These are phyloP conservation scores for Amphipyra tragopoginis DNA, from an alignment of 2,888 invertebrate genomes.

Conservation along the genomic window DNA sequence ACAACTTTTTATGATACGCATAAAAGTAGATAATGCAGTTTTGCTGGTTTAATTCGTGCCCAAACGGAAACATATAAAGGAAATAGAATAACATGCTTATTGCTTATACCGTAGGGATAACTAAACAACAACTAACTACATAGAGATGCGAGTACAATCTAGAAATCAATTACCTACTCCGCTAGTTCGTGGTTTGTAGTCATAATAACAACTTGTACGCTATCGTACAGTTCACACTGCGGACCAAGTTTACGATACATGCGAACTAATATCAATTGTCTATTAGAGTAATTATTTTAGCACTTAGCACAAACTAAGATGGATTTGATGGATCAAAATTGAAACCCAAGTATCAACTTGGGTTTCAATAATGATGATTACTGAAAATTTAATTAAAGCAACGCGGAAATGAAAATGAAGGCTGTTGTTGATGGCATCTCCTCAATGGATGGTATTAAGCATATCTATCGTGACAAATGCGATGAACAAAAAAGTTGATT, in stretches of 20 bases:
- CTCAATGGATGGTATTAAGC: too few relatives aligned
- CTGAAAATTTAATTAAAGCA: too few relatives aligned
- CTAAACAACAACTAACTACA: conserved; percentile 3
- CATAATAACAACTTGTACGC: conserved; percentile 11
- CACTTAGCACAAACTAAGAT: conserved; percentile 30
- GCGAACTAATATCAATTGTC: conserved; percentile 29
- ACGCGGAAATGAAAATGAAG: too few relatives aligned
- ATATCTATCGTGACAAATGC: too few relatives aligned
- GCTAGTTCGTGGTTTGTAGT: conserved; percentile 28
- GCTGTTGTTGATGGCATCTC: too few relatives aligned
- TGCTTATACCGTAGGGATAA: conserved; percentile 3
- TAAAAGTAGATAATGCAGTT: too few relatives aligned
- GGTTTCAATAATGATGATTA: conserved; percentile 2
- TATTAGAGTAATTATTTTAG: conserved; percentile 29
- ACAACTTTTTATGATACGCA: too few relatives aligned
- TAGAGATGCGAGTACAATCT: conserved; percentile 7
- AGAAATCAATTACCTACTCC: conserved; percentile 36
- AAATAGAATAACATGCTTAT: conserved; percentile 5
- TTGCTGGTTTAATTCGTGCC: too few relatives aligned
- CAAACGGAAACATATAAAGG: conserved; percentile 1
- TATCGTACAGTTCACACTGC: conserved; percentile 16
- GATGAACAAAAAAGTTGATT: too few relatives aligned
- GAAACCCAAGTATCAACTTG: too few relatives aligned
- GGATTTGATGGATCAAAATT: too few relatives aligned
- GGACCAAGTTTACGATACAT: conserved; percentile 25